Evolutionary conservation across 1,140 invertebrate species (phyloP), one percentile per base, ranked within the genome.

Genomic region (Apocrypta bakeri): DNA sequence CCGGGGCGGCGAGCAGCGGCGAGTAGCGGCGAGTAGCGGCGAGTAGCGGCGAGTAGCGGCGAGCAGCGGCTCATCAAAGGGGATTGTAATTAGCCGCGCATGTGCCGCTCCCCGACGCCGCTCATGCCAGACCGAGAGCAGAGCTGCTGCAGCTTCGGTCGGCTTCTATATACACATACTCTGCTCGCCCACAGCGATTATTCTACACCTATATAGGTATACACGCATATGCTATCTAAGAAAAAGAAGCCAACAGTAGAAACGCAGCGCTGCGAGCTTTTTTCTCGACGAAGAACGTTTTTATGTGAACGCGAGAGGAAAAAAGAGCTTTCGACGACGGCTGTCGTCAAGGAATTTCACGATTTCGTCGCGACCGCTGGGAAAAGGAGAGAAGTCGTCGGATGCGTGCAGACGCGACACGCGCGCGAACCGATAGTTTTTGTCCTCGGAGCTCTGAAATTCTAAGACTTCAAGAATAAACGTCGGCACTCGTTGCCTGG

Each of bases 11-110:
- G 27, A n/a, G 56, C 7, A 14, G 77, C 71, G 82, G 77, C 78
- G n/a, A n/a, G n/a, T n/a, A n/a, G n/a, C n/a, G n/a, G n/a, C n/a
- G n/a, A n/a, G n/a, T n/a, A n/a, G n/a, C n/a, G n/a, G n/a, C n/a
- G n/a, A n/a, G n/a, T n/a, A n/a, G n/a, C n/a, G n/a, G n/a, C n/a
- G n/a, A n/a, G n/a, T n/a, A n/a, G 42, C 78, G 33, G 79, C 66
- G 27, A n/a, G 56, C 7, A 14, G 77, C 71, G 82, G 77, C 78
- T 75, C 78, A 48, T 83, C 82, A 83, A 83, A 83, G 82, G 27
- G 64, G 82, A 83, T 80, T 80, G 82, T 80, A 83, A 83, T 83
- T 83, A 83, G 77, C 82, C 71, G 82, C 72, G 77, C 82, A 79
- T 79, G 82, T 79, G 78, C 82, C 76, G 69, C 69, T 33, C 42